Percentiles rank a stretch among this genome's conserved stretches.
Conservation (phyloP, 2,797 vertebrate species). For the Oryzias dopingdopingensis region DNA sequence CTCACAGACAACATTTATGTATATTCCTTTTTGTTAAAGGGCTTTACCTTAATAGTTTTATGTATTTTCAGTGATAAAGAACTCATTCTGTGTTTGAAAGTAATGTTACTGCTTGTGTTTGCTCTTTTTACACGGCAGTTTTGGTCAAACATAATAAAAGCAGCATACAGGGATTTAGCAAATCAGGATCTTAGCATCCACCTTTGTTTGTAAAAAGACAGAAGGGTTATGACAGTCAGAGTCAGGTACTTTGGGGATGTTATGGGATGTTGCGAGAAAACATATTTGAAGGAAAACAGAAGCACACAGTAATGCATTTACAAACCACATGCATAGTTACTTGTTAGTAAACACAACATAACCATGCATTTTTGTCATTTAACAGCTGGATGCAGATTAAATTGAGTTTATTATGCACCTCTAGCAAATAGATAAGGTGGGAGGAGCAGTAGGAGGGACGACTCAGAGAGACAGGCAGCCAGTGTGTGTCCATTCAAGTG, state of each 20-base stretch:
- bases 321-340: conserved; percentile 18
- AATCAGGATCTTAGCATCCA: conserved; percentile 43
- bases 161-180: conserved; percentile 32
- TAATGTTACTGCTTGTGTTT: conserved; percentile 19
- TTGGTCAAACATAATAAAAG: conserved; percentile 11
- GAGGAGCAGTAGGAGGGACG: conserved; percentile 53
- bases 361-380: conserved; percentile 47
- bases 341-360: conserved; percentile 37
- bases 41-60: conserved; percentile 6
- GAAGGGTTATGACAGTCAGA: conserved; percentile 19
- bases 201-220: conserved; percentile 36
- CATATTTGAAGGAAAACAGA: conserved; percentile 5
- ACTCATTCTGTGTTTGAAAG: conserved; percentile 23
- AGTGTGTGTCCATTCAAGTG: conserved; percentile 51
- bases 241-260: conserved; percentile 31
- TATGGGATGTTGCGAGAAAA: conserved; percentile 36
- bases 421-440: conserved; percentile 66
- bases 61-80: conserved; percentile 28
- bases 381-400: conserved; percentile 61
- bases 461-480: conserved; percentile 43
- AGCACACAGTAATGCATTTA: conserved; percentile 10
- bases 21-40: not conserved
- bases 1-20: not conserved
- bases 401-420: conserved; percentile 53
- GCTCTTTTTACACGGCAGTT: conserved; percentile 19